Conservation (phyloP, 1,140 invertebrate species). For the Paraescarpia echinospica region DNA sequence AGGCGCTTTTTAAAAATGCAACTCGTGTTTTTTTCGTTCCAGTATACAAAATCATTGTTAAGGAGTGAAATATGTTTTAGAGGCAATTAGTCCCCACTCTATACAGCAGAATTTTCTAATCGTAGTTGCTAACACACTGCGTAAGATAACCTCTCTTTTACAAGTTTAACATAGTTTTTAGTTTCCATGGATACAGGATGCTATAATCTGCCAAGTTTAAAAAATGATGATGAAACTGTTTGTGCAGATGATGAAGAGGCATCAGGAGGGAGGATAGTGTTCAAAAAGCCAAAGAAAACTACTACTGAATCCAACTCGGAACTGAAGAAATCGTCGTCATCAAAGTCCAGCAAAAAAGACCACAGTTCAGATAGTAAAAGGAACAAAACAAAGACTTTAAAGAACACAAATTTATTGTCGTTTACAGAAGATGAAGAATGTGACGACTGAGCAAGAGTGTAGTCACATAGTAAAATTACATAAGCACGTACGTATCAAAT, state of each 20-base stretch:
- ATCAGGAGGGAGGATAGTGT: slow-evolving; percentile 8
- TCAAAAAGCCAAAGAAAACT: slow-evolving; percentile 23
- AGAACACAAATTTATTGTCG: slow-evolving; percentile 20
- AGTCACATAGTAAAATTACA: not conserved
- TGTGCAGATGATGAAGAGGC: not conserved
- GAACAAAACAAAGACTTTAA: slow-evolving; percentile 13
- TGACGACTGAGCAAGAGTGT: slow-evolving; percentile 3
- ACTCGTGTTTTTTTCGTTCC: too few relatives aligned
- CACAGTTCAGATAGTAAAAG: not conserved
- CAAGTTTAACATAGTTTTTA: too few relatives aligned
- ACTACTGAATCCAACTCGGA: not conserved
- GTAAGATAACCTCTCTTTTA: too few relatives aligned
- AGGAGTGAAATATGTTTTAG: too few relatives aligned
- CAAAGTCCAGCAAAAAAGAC: not conserved
- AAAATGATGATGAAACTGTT: not conserved
- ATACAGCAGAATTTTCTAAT: too few relatives aligned
- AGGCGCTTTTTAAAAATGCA: too few relatives aligned
- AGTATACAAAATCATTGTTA: too few relatives aligned
- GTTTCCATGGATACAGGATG: too few relatives aligned
- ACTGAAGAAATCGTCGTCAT: not conserved
- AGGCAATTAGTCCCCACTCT: too few relatives aligned
- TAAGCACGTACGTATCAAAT: not conserved
- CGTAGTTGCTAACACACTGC: too few relatives aligned
- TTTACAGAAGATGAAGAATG: slow-evolving; percentile 19
- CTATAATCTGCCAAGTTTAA: not conserved